A percentile compares a stretch with the other conserved stretches of the same genome.
Evolutionary conservation across 2,888 invertebrate genomes (phyloP).

Genomic region (Agonopterix arenella): DNA sequence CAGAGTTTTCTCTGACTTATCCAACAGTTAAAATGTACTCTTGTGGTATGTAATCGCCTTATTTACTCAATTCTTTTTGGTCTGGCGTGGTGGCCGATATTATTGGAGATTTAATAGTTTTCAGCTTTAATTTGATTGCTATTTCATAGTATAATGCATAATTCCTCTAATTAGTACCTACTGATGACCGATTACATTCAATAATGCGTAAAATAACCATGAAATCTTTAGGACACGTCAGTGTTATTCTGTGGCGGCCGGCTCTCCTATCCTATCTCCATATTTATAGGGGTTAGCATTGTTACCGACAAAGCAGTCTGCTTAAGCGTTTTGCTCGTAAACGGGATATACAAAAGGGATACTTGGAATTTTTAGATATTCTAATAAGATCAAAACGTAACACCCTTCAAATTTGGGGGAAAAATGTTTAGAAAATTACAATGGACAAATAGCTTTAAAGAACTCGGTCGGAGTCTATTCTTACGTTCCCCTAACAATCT

Average conservation of each 20-base stretch:
- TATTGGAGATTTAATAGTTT: conserved; percentile 1
- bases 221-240: conserved; percentile 49
- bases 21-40: conserved; percentile 33
- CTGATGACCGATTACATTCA: not conserved
- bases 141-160: not conserved
- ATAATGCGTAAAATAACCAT: conserved; percentile 2
- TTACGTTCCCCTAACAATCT: too few species aligned
- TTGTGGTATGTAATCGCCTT: conserved; percentile 32
- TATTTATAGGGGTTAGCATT: too few species aligned
- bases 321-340: too few species aligned
- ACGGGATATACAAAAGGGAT: too few species aligned
- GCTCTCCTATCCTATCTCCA: not conserved
- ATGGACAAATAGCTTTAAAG: too few species aligned
- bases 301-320: too few species aligned
- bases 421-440: too few species aligned
- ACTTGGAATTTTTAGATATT: too few species aligned
- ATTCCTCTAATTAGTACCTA: not conserved
- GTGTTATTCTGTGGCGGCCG: conserved; percentile 15
- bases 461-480: too few species aligned
- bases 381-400: too few species aligned
- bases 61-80: conserved; percentile 10
- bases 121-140: conserved; percentile 1
- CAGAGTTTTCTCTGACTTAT: conserved; percentile 19
- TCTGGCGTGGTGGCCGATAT: conserved; percentile 6
- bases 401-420: too few species aligned